These are phyloP conservation scores for Tetragonisca angustula DNA, from an alignment of 2,888 invertebrate genomes.

Conservation along the genomic window DNA sequence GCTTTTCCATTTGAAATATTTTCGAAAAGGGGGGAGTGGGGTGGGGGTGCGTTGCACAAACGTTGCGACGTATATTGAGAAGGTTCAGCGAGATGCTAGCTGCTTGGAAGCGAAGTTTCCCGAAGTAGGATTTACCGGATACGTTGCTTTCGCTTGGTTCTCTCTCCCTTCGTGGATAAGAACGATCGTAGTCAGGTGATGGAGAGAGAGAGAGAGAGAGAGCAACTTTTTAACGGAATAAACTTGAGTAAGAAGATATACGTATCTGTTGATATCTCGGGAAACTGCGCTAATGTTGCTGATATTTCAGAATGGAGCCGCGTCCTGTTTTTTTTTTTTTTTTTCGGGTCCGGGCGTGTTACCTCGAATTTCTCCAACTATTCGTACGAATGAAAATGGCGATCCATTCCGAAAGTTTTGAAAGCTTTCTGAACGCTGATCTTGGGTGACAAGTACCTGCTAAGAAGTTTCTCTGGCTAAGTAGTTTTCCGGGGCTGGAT, in stretches of 20 bases:
- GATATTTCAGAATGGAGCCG: background rate
- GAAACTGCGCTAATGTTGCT: background rate
- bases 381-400: too few species aligned
- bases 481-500: background rate
- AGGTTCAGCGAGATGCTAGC: too few species aligned
- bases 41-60: background rate
- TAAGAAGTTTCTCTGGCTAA: background rate
- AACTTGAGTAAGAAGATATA: background rate
- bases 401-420: background rate
- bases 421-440: background rate
- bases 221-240: background rate
- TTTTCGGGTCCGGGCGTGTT: background rate
- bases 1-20: too few species aligned
- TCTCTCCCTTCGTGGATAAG: background rate
- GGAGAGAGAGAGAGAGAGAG: too few species aligned
- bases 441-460: too few species aligned
- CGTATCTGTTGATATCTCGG: background rate
- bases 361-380: background rate
- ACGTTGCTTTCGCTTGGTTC: background rate
- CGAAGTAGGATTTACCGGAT: slow-evolving; percentile 1
- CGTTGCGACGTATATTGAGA: too few species aligned
- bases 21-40: too few species aligned
- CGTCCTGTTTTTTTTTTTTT: background rate
- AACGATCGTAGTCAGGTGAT: background rate
- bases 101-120: background rate